Evolutionary conservation across 2,888 invertebrate species (phyloP).

Genomic region (Tiliacea citrago): DNA sequence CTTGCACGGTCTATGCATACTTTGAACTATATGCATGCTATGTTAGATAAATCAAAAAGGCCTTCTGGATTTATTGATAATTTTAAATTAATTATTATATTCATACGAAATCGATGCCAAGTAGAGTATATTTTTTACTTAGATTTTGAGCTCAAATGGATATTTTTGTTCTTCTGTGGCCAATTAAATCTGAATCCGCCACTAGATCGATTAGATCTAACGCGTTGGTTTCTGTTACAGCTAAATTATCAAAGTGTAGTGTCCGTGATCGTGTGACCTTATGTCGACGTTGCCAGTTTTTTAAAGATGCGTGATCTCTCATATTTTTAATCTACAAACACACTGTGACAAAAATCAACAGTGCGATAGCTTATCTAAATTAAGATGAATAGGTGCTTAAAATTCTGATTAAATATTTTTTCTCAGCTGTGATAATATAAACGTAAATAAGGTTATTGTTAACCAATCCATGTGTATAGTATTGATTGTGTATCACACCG

Average conservation of each 20-base stretch:
- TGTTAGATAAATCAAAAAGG: constrained; percentile 6
- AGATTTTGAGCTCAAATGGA: background rate
- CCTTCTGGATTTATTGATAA: constrained; percentile 3
- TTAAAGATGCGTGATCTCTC: background rate
- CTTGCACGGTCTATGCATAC: constrained; percentile 40
- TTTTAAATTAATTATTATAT: background rate
- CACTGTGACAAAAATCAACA: constrained; percentile 44
- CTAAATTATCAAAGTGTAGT: background rate
- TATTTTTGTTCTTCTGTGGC: background rate
- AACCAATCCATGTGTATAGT: constrained; percentile 39
- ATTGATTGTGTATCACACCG: constrained; percentile 41
- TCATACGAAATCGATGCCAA: constrained; percentile 18
- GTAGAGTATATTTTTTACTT: constrained; percentile 1
- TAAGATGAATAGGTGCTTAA: constrained; percentile 47
- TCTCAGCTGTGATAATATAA: constrained; percentile 63
- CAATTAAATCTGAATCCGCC: constrained; percentile 43
- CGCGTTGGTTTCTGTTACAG: constrained; percentile 47
- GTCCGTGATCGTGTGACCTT: constrained; percentile 11
- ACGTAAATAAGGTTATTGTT: constrained; percentile 51
- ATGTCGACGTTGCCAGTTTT: constrained; percentile 10
- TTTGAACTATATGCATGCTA: constrained; percentile 40
- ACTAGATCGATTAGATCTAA: constrained; percentile 14
- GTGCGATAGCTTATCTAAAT: constrained; percentile 28
- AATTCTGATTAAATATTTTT: constrained; percentile 47
- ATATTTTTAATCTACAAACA: constrained; percentile 11